Percentiles rank a stretch among this genome's conserved stretches.
These are phyloP conservation scores for Drosophila willistoni DNA, from an alignment of 1,140 invertebrate genomes.

Conservation along the genomic window DNA sequence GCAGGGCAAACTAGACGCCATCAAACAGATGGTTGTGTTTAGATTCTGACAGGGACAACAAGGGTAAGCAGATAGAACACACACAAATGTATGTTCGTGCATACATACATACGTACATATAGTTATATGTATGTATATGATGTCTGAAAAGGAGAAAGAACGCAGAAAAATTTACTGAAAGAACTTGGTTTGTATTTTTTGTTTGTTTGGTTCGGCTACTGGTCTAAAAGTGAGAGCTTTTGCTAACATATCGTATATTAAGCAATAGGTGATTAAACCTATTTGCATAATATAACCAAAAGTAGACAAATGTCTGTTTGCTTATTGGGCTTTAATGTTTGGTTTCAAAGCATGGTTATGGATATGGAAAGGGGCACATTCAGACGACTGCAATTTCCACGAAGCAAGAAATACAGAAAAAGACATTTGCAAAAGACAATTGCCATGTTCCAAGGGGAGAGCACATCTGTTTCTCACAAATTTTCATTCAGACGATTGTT, in stretches of 20 bases:
- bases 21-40: constrained; percentile 67
- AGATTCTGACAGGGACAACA: constrained; percentile 70
- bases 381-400: constrained; percentile 56
- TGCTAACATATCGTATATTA: constrained; percentile 54
- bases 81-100: too few relatives aligned
- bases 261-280: constrained; percentile 70
- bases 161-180: constrained; percentile 73
- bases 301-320: constrained; percentile 26
- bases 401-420: constrained; percentile 45
- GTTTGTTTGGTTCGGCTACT: background rate
- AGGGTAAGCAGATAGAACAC: constrained; percentile 54
- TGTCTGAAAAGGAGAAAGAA: constrained; percentile 33
- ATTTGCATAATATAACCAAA: constrained; percentile 71
- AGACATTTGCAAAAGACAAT: constrained; percentile 54
- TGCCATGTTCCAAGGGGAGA: constrained; percentile 32
- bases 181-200: constrained; percentile 37
- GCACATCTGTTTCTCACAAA: constrained; percentile 73
- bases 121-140: background rate
- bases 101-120: too few relatives aligned
- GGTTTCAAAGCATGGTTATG: constrained; percentile 3
- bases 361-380: constrained; percentile 17
- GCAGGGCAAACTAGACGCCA: constrained; percentile 34
- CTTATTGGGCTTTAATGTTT: constrained; percentile 50
- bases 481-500: constrained; percentile 70
- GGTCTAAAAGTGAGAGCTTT: constrained; percentile 27